These are phyloP conservation scores for Ectobius pallidus DNA, from an alignment of 2,888 invertebrate genomes.

Conservation along the genomic window DNA sequence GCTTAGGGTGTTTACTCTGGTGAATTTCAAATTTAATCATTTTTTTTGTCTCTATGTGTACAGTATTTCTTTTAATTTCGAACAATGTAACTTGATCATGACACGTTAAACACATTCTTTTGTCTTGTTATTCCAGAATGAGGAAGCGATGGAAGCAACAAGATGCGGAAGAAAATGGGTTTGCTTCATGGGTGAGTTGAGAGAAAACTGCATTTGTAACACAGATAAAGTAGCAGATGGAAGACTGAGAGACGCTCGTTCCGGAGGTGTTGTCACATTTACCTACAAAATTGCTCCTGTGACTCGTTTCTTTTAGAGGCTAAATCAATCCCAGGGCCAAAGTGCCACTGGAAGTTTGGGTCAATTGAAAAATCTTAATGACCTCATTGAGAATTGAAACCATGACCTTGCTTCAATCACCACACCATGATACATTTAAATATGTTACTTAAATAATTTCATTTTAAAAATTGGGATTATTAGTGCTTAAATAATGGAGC, in stretches of 20 bases:
- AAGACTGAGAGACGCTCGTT: not conserved
- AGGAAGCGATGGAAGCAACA: not conserved
- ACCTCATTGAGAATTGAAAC: too few species aligned
- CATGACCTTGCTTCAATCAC: not conserved
- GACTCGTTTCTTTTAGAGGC: not conserved
- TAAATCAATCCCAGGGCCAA: too few species aligned
- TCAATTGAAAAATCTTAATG: too few species aligned
- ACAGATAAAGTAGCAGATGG: not conserved
- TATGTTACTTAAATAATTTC: too few species aligned
- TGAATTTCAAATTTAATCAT: too few species aligned
- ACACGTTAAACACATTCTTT: too few species aligned
- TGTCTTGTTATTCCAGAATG: not conserved
- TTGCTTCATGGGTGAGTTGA: not conserved
- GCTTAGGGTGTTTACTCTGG: too few species aligned
- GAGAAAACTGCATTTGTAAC: not conserved
- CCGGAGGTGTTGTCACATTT: not conserved
- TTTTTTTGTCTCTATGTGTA: too few species aligned
- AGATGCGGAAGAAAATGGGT: not conserved
- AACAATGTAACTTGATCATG: too few species aligned
- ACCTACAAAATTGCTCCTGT: not conserved
- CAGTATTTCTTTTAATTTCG: too few species aligned
- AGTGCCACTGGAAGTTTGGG: too few species aligned
- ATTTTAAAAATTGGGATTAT: not conserved
- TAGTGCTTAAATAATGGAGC: too few species aligned
- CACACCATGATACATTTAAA: not conserved